Percentiles rank a stretch among this genome's conserved stretches.
These are phyloP conservation scores for Megaptera novaeangliae DNA, from an alignment of 2,113 vertebrate genomes.

Conservation along the genomic window DNA sequence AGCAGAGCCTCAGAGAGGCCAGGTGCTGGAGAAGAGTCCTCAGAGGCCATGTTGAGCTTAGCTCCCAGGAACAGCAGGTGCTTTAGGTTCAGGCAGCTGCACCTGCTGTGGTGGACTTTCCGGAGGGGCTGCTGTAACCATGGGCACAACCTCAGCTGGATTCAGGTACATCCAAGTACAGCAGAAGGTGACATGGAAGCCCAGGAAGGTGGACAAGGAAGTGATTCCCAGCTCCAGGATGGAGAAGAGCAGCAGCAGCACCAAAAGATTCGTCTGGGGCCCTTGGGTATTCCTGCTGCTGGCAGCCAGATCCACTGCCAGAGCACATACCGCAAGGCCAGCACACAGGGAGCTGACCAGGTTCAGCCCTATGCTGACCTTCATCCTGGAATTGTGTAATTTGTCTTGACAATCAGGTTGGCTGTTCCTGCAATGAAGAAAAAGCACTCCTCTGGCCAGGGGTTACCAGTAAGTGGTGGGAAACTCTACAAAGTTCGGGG, in stretches of 20 bases:
- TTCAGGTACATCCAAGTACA: background rate
- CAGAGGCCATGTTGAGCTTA: background rate
- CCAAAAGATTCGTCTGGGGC: background rate
- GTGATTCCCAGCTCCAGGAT: background rate
- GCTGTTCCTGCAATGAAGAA: background rate
- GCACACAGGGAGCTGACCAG: too few species aligned
- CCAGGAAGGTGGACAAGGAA: fast-evolving
- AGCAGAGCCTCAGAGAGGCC: background rate
- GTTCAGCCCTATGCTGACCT: background rate
- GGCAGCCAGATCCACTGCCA: background rate
- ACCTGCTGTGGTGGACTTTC: background rate
- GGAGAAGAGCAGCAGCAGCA: background rate
- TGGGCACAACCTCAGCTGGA: background rate
- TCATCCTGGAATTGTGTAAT: background rate
- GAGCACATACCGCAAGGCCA: background rate
- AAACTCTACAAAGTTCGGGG: background rate
- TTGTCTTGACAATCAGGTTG: background rate
- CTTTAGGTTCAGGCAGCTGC: background rate
- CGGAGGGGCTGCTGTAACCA: background rate
- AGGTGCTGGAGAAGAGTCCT: background rate
- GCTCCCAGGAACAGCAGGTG: background rate
- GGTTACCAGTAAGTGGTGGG: background rate
- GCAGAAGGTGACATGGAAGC: background rate
- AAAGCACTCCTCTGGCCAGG: background rate
- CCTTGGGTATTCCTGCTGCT: background rate